Conservation (phyloP, 2,113 vertebrate species). For the Catharus bicknelli region DNA sequence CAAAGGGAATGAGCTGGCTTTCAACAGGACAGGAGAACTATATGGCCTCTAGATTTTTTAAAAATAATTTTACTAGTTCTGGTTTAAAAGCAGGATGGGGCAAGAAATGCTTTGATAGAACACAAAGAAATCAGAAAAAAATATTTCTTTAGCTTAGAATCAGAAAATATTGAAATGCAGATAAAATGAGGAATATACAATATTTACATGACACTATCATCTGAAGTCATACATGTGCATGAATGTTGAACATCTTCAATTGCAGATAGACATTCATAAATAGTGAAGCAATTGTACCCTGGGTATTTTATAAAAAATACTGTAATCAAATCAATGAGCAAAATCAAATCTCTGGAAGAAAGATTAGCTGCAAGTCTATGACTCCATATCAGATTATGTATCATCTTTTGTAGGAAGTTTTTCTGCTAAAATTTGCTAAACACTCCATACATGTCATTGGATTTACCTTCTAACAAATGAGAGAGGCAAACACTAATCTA, state of each 20-base stretch:
- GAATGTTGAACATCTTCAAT: not conserved
- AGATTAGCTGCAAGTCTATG: not conserved
- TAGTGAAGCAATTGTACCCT: not conserved
- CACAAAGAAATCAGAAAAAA: not conserved
- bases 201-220: not conserved
- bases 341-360: not conserved
- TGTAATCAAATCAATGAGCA: not conserved
- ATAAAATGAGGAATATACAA: not conserved
- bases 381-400: not conserved
- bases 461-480: not conserved
- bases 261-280: not conserved
- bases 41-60: not conserved
- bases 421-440: not conserved
- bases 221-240: not conserved
- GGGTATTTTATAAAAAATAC: not conserved
- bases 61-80: not conserved
- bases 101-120: not conserved
- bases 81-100: not conserved
- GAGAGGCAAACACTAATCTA: not conserved
- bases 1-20: not conserved
- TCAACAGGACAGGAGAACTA: not conserved
- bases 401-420: not conserved
- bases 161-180: not conserved
- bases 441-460: not conserved
- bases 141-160: not conserved